A percentile compares a stretch with the other conserved stretches of the same genome.
Evolutionary conservation across 2,113 vertebrate genomes (phyloP).

Genomic region (Pomatorhinus ruficollis): DNA sequence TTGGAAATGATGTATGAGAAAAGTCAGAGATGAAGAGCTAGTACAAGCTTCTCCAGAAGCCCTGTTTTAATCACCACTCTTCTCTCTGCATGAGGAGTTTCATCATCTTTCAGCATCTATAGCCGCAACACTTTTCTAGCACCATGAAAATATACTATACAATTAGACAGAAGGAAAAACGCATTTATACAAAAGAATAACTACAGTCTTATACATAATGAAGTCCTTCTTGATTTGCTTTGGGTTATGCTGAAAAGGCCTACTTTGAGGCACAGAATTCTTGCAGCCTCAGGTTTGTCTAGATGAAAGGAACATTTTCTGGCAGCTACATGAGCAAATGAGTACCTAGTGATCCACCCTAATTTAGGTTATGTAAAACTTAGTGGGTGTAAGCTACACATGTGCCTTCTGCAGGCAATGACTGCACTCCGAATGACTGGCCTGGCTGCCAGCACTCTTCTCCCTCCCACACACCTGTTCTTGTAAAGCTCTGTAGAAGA

Average conservation of each 20-base stretch:
- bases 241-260: conserved; percentile 41
- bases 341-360: not conserved
- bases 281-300: conserved; percentile 45
- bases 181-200: not conserved
- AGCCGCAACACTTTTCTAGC: not conserved
- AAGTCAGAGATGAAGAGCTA: not conserved
- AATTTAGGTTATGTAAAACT: not conserved
- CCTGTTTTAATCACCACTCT: not conserved
- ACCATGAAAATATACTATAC: not conserved
- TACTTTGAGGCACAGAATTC: conserved; percentile 34
- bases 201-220: conserved; percentile 5
- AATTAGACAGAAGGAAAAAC: not conserved
- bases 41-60: not conserved
- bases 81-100: not conserved
- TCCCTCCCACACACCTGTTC: not conserved
- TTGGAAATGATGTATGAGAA: not conserved
- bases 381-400: not conserved
- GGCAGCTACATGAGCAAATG: not conserved
- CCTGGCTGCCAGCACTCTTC: not conserved
- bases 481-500: not conserved
- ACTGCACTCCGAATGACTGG: not conserved
- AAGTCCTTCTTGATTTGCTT: conserved; percentile 44
- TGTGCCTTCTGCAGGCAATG: not conserved
- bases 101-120: not conserved
- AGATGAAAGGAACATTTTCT: conserved; percentile 33